These are phyloP conservation scores for Trachurus trachurus DNA, from an alignment of 2,797 vertebrate genomes.

Conservation along the genomic window DNA sequence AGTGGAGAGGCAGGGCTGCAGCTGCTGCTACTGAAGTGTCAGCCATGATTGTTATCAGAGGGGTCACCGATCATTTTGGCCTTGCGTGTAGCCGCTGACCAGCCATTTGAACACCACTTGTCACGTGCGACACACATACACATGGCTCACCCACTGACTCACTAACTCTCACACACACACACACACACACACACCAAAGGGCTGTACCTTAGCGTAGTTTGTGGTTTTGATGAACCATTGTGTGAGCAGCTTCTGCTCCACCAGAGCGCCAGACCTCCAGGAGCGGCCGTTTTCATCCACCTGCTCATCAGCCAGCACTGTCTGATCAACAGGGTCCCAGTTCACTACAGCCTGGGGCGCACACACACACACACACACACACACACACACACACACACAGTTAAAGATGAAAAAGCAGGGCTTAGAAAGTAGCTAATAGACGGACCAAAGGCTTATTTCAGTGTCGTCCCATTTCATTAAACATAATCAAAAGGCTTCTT, in stretches of 20 bases:
- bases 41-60: slow-evolving; percentile 70
- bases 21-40: slow-evolving; percentile 61
- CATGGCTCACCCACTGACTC: neutral
- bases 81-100: slow-evolving; percentile 19
- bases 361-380: slow-evolving; percentile 33
- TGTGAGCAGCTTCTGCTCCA: slow-evolving; percentile 95
- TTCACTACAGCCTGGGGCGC: slow-evolving; percentile 93
- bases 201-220: slow-evolving; percentile 91
- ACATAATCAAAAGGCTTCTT: slow-evolving; percentile 50
- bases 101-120: slow-evolving; percentile 34
- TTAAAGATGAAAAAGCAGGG: slow-evolving; percentile 47
- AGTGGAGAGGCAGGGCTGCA: slow-evolving; percentile 53
- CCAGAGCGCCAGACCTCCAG: slow-evolving; percentile 96
- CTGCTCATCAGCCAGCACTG: slow-evolving; percentile 97
- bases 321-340: slow-evolving; percentile 98
- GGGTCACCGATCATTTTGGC: slow-evolving; percentile 44
- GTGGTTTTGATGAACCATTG: slow-evolving; percentile 99
- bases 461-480: slow-evolving; percentile 61
- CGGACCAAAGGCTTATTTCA: slow-evolving; percentile 48
- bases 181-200: slow-evolving; percentile 4
- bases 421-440: slow-evolving; percentile 50
- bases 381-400: slow-evolving; percentile 37
- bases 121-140: neutral
- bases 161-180: neutral
- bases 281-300: slow-evolving; percentile 94